Evolutionary conservation across 2,888 invertebrate species (phyloP).

Genomic region (Drosophila recens): DNA sequence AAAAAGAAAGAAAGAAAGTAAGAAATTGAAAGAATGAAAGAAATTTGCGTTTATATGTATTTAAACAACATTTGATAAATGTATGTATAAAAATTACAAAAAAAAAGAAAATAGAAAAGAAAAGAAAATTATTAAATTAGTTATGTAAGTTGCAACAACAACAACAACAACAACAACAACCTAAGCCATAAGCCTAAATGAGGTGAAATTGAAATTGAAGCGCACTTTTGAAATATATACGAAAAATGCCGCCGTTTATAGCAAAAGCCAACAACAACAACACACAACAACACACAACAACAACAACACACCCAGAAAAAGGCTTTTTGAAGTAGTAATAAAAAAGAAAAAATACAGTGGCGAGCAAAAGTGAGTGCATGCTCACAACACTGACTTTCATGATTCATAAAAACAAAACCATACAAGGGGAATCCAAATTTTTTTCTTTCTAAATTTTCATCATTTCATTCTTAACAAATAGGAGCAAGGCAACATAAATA

Average conservation of each 20-base stretch:
- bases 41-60: constrained; percentile 60
- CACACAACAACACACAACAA: neutral
- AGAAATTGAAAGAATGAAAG: constrained; percentile 14
- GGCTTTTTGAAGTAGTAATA: constrained; percentile 26
- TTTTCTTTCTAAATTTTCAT: too few relatives aligned
- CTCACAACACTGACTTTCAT: too few relatives aligned
- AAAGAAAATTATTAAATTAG: constrained; percentile 28
- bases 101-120: constrained; percentile 1
- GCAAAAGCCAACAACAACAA: constrained; percentile 29
- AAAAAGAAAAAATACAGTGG: constrained; percentile 1
- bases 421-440: too few relatives aligned
- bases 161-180: neutral
- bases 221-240: constrained; percentile 25
- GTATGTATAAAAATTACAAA: constrained; percentile 14
- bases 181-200: constrained; percentile 54
- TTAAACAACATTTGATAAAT: constrained; percentile 42
- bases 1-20: neutral
- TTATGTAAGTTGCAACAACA: constrained; percentile 35
- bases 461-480: too few relatives aligned
- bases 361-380: too few relatives aligned
- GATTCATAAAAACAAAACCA: too few relatives aligned
- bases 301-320: constrained; percentile 11
- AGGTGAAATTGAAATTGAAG: constrained; percentile 33
- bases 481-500: too few relatives aligned
- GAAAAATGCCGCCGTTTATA: constrained; percentile 32